Evolutionary conservation across 2,797 vertebrate genomes (phyloP).

Genomic region (Remorina albescens): DNA sequence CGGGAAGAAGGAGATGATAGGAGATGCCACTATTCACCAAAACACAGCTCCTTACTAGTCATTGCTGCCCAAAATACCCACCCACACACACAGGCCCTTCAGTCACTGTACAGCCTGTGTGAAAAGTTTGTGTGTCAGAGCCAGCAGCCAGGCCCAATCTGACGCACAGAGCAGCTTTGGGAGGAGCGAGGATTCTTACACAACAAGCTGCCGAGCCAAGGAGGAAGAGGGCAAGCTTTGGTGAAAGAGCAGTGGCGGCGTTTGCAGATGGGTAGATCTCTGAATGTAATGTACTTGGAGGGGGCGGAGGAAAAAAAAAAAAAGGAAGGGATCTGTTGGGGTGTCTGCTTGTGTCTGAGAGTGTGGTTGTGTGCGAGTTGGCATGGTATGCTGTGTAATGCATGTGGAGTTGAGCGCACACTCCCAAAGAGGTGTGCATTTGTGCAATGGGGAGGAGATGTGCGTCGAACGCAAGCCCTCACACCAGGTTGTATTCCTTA

Average conservation of each 20-base stretch:
- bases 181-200: constrained; percentile 68
- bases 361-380: constrained; percentile 11
- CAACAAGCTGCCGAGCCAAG: constrained; percentile 77
- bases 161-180: constrained; percentile 65
- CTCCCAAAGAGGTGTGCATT: constrained; percentile 65
- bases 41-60: constrained; percentile 56
- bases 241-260: constrained; percentile 51
- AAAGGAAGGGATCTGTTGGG: constrained; percentile 41
- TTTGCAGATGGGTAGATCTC: constrained; percentile 42
- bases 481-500: constrained; percentile 98
- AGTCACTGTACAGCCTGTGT: constrained; percentile 67
- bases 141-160: constrained; percentile 53
- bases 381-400: constrained; percentile 65
- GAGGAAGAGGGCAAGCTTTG: constrained; percentile 67
- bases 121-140: constrained; percentile 68
- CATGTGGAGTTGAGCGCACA: constrained; percentile 67
- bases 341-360: constrained; percentile 14
- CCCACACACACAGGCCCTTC: constrained; percentile 54
- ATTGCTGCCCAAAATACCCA: constrained; percentile 50
- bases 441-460: constrained; percentile 70
- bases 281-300: constrained; percentile 44
- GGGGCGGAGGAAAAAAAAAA: neutral
- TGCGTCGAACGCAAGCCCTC: constrained; percentile 65
- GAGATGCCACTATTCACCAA: constrained; percentile 56
- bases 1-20: constrained; percentile 37